These are phyloP conservation scores for Trissonchulus sp. DNA, from an alignment of 2,888 invertebrate genomes.

Conservation along the genomic window DNA sequence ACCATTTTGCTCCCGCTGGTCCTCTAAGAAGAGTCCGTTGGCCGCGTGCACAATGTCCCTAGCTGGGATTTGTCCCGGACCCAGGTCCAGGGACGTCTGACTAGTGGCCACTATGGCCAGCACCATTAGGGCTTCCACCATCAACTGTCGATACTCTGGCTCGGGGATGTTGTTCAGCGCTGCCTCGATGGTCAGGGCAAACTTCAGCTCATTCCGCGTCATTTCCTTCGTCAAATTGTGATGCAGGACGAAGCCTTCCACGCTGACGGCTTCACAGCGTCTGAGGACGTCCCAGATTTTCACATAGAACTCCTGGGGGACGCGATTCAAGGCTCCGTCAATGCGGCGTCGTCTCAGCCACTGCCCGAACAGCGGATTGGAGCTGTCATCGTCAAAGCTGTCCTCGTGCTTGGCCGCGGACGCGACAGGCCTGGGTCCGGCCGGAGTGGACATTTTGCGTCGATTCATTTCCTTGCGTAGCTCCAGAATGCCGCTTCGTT, in stretches of 20 bases:
- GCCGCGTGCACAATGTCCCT: conserved; percentile 88
- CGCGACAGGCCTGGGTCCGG: not conserved
- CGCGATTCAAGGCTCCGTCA: conserved; percentile 93
- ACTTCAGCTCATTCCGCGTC: conserved; percentile 96
- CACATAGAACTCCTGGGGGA: conserved; percentile 92
- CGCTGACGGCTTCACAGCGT: conserved; percentile 83
- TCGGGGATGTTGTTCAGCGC: conserved; percentile 93
- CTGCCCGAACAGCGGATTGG: conserved; percentile 64
- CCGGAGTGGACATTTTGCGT: conserved; percentile 15
- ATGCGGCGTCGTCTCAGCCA: conserved; percentile 88
- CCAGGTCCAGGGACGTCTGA: conserved; percentile 36
- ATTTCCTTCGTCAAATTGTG: conserved; percentile 95
- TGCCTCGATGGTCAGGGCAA: conserved; percentile 92
- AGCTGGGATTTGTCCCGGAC: conserved; percentile 58
- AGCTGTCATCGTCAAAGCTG: not conserved
- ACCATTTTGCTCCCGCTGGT: conserved; percentile 83
- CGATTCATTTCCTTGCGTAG: conserved; percentile 19
- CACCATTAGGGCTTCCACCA: conserved; percentile 93
- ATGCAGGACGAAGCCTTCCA: conserved; percentile 80
- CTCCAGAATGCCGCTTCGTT: conserved; percentile 27
- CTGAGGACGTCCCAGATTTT: conserved; percentile 49
- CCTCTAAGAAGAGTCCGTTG: conserved; percentile 85
- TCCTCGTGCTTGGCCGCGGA: not conserved
- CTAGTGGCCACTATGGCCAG: conserved; percentile 68
- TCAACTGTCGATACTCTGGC: conserved; percentile 91